Evolutionary conservation across 2,113 vertebrate genomes (phyloP).

Genomic region (Trogon surrucura): DNA sequence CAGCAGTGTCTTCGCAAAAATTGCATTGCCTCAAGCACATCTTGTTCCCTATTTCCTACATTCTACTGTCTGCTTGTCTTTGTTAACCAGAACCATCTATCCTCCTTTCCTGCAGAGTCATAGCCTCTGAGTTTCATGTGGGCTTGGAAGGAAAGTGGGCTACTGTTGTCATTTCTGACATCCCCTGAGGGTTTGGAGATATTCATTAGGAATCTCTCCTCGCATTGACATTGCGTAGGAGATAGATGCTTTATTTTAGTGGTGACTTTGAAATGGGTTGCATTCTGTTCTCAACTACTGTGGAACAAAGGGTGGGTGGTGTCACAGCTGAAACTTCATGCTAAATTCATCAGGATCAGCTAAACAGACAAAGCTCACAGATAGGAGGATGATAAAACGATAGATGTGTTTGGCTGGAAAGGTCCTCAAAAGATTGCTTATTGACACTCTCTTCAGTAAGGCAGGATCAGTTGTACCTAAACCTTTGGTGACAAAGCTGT

Average conservation of each 20-base stretch:
- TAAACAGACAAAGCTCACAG: not conserved
- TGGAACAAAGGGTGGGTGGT: not conserved
- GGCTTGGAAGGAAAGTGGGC: not conserved
- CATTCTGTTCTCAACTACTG: not conserved
- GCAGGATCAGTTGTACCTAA: not conserved
- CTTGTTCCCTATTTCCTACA: not conserved
- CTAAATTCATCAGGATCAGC: not conserved
- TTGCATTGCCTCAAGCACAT: not conserved
- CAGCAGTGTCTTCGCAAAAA: not conserved
- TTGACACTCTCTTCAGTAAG: not conserved
- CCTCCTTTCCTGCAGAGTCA: not conserved
- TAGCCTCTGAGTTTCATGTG: not conserved
- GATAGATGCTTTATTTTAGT: slow-evolving; percentile 8
- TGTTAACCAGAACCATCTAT: slow-evolving; percentile 4
- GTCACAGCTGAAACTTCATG: not conserved
- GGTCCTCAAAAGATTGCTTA: not conserved
- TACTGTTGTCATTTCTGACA: not conserved
- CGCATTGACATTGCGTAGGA: not conserved
- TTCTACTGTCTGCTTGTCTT: not conserved
- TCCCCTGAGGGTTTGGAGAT: not conserved
- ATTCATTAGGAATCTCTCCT: slow-evolving; percentile 6
- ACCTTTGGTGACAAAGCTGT: not conserved
- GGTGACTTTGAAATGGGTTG: not conserved
- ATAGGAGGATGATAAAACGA: not conserved
- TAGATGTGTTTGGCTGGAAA: not conserved